Conservation (phyloP, 1,140 invertebrate species). For the Pseudomyrmex gracilis region DNA sequence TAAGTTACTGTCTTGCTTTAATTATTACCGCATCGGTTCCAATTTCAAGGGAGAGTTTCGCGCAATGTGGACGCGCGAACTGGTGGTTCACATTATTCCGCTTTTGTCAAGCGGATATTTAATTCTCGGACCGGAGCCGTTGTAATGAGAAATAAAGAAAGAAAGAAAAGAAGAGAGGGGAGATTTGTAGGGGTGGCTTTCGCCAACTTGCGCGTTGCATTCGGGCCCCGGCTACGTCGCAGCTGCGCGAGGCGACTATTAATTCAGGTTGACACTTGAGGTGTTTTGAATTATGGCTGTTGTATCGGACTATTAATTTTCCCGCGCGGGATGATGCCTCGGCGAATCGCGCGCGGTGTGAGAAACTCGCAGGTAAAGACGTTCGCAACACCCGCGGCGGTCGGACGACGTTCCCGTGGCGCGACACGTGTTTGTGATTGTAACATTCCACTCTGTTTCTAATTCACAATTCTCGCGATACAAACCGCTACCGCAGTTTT, state of each 20-base stretch:
- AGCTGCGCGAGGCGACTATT: constrained; percentile 64
- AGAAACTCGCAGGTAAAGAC: constrained; percentile 63
- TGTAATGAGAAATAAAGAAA: neutral
- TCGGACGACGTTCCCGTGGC: constrained; percentile 18
- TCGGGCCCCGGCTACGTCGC: constrained; percentile 46
- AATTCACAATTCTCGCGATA: constrained; percentile 12
- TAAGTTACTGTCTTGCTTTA: constrained; percentile 51
- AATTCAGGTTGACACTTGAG: constrained; percentile 72
- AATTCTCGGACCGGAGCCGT: constrained; percentile 17
- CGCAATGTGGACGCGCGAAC: neutral
- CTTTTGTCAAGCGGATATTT: constrained; percentile 69
- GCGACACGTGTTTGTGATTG: constrained; percentile 62
- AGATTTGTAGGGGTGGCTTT: constrained; percentile 50
- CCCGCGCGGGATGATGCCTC: constrained; percentile 35
- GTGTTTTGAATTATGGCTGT: constrained; percentile 72
- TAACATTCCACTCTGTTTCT: constrained; percentile 20
- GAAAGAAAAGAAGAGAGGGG: constrained; percentile 6
- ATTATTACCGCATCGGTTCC: constrained; percentile 55
- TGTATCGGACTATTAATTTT: constrained; percentile 72
- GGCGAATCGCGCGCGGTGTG: constrained; percentile 57
- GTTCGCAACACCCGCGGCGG: constrained; percentile 51
- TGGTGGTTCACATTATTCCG: constrained; percentile 18
- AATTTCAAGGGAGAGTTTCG: constrained; percentile 44
- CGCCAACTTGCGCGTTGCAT: constrained; percentile 36
- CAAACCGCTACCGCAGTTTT: neutral